Base-by-base conservation (phyloP, 2,797 vertebrate genomes). In the Chiroxiphia lanceolata region DNA sequence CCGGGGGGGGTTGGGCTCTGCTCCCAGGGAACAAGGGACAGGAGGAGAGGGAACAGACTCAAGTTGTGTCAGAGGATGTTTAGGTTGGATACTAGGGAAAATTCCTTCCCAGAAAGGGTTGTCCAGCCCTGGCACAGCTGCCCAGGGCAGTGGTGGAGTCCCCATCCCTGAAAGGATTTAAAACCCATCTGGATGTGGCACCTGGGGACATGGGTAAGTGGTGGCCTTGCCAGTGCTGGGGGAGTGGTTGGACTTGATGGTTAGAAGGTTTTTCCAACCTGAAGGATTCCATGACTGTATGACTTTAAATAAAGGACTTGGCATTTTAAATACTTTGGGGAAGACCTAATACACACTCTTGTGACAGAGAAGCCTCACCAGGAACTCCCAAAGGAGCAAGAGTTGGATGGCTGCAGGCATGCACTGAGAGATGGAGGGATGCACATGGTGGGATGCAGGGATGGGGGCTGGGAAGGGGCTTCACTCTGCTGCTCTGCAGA, bases 1-100 rank as follows among this genome's bases (percentile, higher is more conserved):
- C 11, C 1, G 0, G 5, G 10, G 20, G 22, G 8, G 5, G 44
- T 27, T 0, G 0, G 45, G 38, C 5, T 74, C 29, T 53, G 40
- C 20, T 81, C 17, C 22, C 79, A 26, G 29, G 11, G 23, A 51
- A 36, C 50, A n/a, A 25, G 1, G 3, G 48, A 77, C 15, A 69
- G 50, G 7, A 64, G 0, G 5, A 31, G 12, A 3, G 6, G 29
- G 2, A 8, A 77, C 0, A 0, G 38, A 17, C n/a, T 38, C 44
- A 45, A 4, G 5, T 0, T 57, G 27, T 9, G 33, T 6, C 38
- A 77, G 20, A 13, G 5, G 29, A 77, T 12, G 20, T 34, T 84
- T 23, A 47, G 21, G 16, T 6, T 15, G 21, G 17, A 8, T 47
- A 45, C 14, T 3, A 56, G 50, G 10, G 51, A 47, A 59, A 83